Evolutionary conservation across 2,797 vertebrate genomes (phyloP).

Genomic region (Pangasius djambal): DNA sequence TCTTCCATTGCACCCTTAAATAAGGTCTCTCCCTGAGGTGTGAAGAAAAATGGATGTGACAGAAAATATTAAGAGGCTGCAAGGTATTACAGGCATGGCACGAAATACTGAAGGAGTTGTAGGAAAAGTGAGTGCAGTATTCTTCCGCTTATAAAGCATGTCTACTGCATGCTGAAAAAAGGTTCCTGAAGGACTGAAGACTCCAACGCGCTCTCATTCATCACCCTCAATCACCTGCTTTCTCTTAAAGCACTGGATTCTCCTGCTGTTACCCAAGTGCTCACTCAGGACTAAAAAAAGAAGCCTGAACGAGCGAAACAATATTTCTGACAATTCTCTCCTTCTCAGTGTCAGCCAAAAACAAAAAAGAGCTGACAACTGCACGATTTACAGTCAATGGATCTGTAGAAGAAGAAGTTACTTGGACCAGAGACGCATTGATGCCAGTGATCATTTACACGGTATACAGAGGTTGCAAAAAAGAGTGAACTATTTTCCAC

Average conservation of each 20-base stretch:
- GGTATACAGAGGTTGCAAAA: not conserved
- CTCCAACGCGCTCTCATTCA: not conserved
- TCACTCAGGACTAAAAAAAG: slow-evolving; percentile 38
- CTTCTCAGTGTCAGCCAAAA: slow-evolving; percentile 65
- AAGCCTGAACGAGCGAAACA: slow-evolving; percentile 68
- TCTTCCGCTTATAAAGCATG: slow-evolving; percentile 6
- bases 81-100: not conserved
- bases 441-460: not conserved
- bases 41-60: slow-evolving; percentile 17
- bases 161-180: slow-evolving; percentile 4
- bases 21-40: slow-evolving; percentile 21
- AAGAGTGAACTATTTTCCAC: not conserved
- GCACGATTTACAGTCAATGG: slow-evolving; percentile 54
- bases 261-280: slow-evolving; percentile 14
- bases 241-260: slow-evolving; percentile 18
- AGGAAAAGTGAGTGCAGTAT: slow-evolving; percentile 5
- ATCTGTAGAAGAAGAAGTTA: not conserved
- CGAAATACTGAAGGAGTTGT: not conserved
- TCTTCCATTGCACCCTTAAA: slow-evolving; percentile 12
- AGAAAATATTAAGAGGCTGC: slow-evolving; percentile 17
- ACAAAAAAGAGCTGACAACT: slow-evolving; percentile 72
- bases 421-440: not conserved
- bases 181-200: slow-evolving; percentile 19
- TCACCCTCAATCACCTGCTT: slow-evolving; percentile 15
- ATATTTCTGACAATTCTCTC: slow-evolving; percentile 60